Conservation (phyloP, 1,140 invertebrate species). For the Leptopilina clavipes region DNA sequence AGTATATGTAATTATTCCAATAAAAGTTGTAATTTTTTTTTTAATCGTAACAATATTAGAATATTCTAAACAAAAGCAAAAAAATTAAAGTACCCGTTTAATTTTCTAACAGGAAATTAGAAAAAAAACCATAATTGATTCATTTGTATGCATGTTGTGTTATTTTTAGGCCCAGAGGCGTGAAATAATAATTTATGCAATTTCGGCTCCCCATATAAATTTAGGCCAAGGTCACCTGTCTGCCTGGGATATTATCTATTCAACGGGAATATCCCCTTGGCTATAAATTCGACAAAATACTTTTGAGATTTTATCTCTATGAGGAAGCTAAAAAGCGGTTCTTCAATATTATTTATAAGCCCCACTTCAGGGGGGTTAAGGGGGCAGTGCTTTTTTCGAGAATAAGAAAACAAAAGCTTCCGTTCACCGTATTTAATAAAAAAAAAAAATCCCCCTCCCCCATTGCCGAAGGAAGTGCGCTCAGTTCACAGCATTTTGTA, state of each 20-base stretch:
- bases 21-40: too few relatives aligned
- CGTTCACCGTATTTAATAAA: conserved; percentile 8
- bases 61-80: too few relatives aligned
- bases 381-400: neutral
- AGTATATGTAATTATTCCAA: too few relatives aligned
- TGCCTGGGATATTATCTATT: neutral
- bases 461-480: conserved; percentile 59
- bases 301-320: too few relatives aligned
- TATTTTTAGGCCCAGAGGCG: neutral
- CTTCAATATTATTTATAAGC: too few relatives aligned
- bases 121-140: too few relatives aligned
- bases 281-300: neutral
- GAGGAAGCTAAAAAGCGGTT: too few relatives aligned
- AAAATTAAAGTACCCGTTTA: too few relatives aligned
- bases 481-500: conserved; percentile 67
- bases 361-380: neutral
- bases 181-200: neutral
- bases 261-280: conserved; percentile 1
- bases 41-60: too few relatives aligned
- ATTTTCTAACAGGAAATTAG: too few relatives aligned
- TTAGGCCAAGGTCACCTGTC: conserved; percentile 10
- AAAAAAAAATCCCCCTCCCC: conserved; percentile 44
- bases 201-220: neutral
- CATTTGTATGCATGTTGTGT: neutral
- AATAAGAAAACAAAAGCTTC: neutral